These are phyloP conservation scores for Apocrypta bakeri DNA, from an alignment of 1,140 invertebrate species.

Conservation along the genomic window DNA sequence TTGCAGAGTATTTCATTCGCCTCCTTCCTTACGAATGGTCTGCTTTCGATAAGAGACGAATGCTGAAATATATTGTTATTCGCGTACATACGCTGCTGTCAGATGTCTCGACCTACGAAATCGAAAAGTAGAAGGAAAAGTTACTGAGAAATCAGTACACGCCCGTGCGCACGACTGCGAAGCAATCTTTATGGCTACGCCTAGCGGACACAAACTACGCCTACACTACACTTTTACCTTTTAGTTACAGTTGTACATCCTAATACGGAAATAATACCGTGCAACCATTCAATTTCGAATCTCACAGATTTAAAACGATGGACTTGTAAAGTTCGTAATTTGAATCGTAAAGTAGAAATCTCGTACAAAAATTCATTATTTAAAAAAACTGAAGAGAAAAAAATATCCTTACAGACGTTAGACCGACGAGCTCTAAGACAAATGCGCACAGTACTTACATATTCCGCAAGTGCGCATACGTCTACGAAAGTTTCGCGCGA, in stretches of 20 bases:
- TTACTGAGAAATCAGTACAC: background rate
- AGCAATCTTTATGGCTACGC: background rate
- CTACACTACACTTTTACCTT: background rate
- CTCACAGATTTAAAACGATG: no score
- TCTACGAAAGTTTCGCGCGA: background rate
- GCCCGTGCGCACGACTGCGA: no score
- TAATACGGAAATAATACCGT: no score
- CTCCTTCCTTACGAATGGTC: no score
- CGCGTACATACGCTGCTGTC: background rate
- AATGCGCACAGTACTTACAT: constrained; percentile 25
- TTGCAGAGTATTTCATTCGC: no score
- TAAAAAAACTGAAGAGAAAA: background rate
- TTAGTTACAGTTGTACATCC: no score
- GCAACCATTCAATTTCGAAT: no score
- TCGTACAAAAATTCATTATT: constrained; percentile 49
- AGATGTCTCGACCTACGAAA: background rate
- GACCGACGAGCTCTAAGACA: constrained; percentile 4
- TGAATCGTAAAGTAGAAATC: constrained; percentile 20
- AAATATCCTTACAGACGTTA: background rate
- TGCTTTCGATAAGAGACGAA: no score
- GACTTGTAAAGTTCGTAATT: no score
- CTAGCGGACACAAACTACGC: background rate
- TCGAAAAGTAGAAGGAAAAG: background rate
- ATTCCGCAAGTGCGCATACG: constrained; percentile 3
- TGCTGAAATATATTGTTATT: no score